phyloP scores from a whole-genome alignment of 2,797 vertebrate species.

The Coilia nasus region DNA sequence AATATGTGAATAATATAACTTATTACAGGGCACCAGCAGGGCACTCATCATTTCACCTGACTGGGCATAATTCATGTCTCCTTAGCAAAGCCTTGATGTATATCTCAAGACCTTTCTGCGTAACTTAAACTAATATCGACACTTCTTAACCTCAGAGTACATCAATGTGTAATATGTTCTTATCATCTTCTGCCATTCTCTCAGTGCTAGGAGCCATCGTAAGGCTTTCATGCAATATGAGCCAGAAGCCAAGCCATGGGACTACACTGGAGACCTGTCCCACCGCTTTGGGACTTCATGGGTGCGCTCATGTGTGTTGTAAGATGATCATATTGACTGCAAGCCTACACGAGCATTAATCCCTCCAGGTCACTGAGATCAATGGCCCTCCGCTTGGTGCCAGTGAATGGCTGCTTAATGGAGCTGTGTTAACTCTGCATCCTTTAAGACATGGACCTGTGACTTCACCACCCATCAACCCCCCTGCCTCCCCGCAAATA shows the following conservation, averaged over 20 bases:
- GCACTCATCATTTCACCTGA: not conserved
- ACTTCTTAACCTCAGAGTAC: not conserved
- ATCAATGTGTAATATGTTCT: not conserved
- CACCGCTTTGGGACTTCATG: not conserved
- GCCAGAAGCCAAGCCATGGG: not conserved
- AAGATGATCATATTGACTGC: conserved; percentile 14
- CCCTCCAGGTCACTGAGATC: not conserved
- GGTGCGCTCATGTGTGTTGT: not conserved
- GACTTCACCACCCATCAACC: no score
- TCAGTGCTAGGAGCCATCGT: not conserved
- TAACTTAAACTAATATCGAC: not conserved
- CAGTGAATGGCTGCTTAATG: conserved; percentile 10
- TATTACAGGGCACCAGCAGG: not conserved
- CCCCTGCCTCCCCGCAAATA: no score
- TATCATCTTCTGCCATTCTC: not conserved
- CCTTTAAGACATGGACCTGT: not conserved
- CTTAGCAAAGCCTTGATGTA: not conserved
- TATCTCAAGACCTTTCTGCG: not conserved
- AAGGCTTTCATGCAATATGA: not conserved
- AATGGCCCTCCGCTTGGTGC: not conserved
- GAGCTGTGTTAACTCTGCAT: conserved; percentile 14
- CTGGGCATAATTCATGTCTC: not conserved
- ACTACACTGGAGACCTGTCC: not conserved
- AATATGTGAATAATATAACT: not conserved
- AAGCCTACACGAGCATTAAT: not conserved